Conservation (phyloP, 2,797 vertebrate species). For the Scomberomorus guttatus region DNA sequence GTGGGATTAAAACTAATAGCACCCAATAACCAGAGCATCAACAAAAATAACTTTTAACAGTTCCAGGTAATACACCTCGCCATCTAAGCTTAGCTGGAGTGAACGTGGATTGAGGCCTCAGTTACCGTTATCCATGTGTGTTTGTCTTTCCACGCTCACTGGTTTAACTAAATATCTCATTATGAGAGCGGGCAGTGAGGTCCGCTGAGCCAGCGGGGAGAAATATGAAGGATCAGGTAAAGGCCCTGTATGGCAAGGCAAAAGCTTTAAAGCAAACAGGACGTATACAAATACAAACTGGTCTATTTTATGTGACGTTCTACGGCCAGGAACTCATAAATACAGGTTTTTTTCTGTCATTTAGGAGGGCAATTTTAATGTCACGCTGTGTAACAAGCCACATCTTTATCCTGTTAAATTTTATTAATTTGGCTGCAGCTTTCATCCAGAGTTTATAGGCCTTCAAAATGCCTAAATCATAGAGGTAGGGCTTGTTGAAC, state of each 20-base stretch:
- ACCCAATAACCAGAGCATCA: slow-evolving; percentile 64
- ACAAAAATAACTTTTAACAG: slow-evolving; percentile 61
- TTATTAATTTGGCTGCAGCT: slow-evolving; percentile 82
- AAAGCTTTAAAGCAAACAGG: slow-evolving; percentile 21
- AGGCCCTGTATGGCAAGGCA: slow-evolving; percentile 4
- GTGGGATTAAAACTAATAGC: slow-evolving; percentile 60
- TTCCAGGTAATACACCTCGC: slow-evolving; percentile 61
- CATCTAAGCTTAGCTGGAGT: not conserved
- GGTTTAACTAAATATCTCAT: slow-evolving; percentile 53
- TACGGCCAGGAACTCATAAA: slow-evolving; percentile 61
- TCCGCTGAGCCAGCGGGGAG: slow-evolving; percentile 15
- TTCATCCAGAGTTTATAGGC: slow-evolving; percentile 77
- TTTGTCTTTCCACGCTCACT: slow-evolving; percentile 53
- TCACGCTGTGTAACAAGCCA: slow-evolving; percentile 62
- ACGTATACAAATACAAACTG: slow-evolving; percentile 25
- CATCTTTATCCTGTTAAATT: slow-evolving; percentile 78
- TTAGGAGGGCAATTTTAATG: slow-evolving; percentile 60
- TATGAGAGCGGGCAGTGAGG: slow-evolving; percentile 41
- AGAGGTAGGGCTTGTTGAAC: slow-evolving; percentile 62
- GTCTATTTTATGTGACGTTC: slow-evolving; percentile 34
- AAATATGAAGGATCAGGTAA: slow-evolving; percentile 32
- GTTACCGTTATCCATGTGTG: slow-evolving; percentile 30
- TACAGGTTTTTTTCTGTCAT: slow-evolving; percentile 59
- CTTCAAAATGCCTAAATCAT: slow-evolving; percentile 48
- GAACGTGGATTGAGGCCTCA: slow-evolving; percentile 15